Evolutionary conservation across 37 sponge, comb jelly and placozoan species (phyloP).

Genomic region (Tethya wilhelma): DNA sequence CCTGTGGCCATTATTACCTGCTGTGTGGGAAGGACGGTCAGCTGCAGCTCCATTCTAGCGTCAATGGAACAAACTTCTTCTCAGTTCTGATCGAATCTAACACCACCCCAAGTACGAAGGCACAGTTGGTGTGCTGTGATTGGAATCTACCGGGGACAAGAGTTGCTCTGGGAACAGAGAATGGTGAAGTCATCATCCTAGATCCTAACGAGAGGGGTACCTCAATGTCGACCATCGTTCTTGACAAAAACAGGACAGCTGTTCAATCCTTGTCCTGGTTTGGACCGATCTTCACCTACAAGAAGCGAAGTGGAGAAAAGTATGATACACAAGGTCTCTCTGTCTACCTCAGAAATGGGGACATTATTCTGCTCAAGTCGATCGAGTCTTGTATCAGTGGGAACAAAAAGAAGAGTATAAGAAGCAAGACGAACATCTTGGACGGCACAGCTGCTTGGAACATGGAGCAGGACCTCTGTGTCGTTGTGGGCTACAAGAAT

Average conservation of each 20-base stretch:
- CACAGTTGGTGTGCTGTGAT: slow-evolving; percentile 21
- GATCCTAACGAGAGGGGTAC: slow-evolving; percentile 16
- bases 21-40: slow-evolving; percentile 34
- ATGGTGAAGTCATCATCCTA: slow-evolving; percentile 46
- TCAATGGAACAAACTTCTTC: slow-evolving; percentile 16
- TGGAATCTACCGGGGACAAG: slow-evolving; percentile 39
- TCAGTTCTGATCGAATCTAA: slow-evolving; percentile 33
- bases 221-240: slow-evolving; percentile 5
- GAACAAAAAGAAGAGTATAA: too few relatives aligned
- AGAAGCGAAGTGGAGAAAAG: neutral
- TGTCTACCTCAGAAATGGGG: slow-evolving; percentile 48
- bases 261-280: slow-evolving; percentile 33
- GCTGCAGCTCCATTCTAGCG: slow-evolving; percentile 6
- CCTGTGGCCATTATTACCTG: slow-evolving; percentile 28
- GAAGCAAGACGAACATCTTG: slow-evolving; percentile 23
- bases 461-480: neutral
- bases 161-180: slow-evolving; percentile 43
- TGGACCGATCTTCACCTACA: neutral
- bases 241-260: neutral
- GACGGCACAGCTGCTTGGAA: slow-evolving; percentile 46
- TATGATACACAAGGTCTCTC: slow-evolving; percentile 15
- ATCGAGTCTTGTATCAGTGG: slow-evolving; percentile 11
- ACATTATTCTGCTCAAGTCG: slow-evolving; percentile 17
- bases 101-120: neutral
- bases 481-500: slow-evolving; percentile 36